Evolutionary conservation across 2,113 vertebrate genomes (phyloP), one percentile per base, ranked within the genome.

Genomic region (Panurus biarmicus): DNA sequence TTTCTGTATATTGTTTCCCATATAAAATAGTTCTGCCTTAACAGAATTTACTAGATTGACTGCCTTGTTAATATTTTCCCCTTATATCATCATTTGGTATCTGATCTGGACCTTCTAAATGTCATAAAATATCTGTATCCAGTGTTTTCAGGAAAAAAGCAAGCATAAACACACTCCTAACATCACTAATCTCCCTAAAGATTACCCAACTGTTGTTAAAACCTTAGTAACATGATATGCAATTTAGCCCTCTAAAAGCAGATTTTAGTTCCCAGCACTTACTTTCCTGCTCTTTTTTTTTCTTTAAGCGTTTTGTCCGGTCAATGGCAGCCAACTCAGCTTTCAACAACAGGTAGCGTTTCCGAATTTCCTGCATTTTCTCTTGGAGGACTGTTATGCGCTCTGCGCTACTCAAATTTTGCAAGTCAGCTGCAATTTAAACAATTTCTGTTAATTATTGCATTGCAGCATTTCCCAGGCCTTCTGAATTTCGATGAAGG

Each of bases 251-350:
- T 14, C 35, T 56, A 22, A 38, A 50, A 47, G 22, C 0, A 61
- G 20, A 29, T 42, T n/a, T 84, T 31, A 77, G 9, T n/a, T 70
- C 54, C 47, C 84, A 72, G 62, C 31, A 97, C 99, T 98, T 97
- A 99, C 99, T 99, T 98, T 99, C 98, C 64, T 98, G 96, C 88
- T 99, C 98, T 94, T 99, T 99, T 96, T 99, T 99, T 53, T 82
- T 67, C 98, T 99, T 99, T 97, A 99, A 98, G 93, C 98, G 98
- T 89, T 99, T 98, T 93, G 98, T 98, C 62, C 98, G 96, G 97
- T 99, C 99, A 40, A 99, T 99, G 77, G 99, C 99, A 91, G 99
- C 99, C 82, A 99, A 99, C 97, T 99, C 99, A 54, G 99, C 99
- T 97, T 99, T 99, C 94, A 99, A 98, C 60, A 98, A 98, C 94